Conservation (phyloP, 2,113 vertebrate species). For the Pelmatolapia mariae region DNA sequence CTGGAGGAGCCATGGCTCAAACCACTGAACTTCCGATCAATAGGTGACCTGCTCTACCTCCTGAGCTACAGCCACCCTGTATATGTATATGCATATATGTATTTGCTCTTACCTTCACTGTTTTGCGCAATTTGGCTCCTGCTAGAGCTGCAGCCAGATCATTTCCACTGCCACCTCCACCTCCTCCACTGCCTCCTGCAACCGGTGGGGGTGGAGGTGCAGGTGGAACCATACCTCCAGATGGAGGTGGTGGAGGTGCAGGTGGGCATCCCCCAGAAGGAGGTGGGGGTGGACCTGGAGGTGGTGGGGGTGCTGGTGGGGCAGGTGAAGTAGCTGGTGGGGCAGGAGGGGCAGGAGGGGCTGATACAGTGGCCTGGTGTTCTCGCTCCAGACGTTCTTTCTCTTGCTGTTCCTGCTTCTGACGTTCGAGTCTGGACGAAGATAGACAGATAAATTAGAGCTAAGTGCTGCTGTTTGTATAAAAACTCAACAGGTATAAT, state of each 20-base stretch:
- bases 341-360: neutral
- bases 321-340: neutral
- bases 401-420: constrained; percentile 42
- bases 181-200: constrained; percentile 27
- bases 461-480: neutral
- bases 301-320: constrained; percentile 14
- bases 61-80: neutral
- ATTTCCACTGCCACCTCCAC: constrained; percentile 1
- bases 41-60: neutral
- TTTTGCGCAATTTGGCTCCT: constrained; percentile 78
- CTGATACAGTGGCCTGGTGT: neutral
- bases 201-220: constrained; percentile 24
- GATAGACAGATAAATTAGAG: neutral
- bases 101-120: constrained; percentile 67
- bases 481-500: neutral
- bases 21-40: neutral
- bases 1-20: neutral
- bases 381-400: constrained; percentile 29
- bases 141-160: constrained; percentile 74
- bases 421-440: constrained; percentile 22
- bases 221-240: neutral
- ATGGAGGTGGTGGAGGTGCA: constrained; percentile 25
- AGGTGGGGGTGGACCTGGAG: neutral
- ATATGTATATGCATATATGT: neutral
- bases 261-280: neutral